Evolutionary conservation across 1,140 invertebrate species (phyloP), one percentile per base, ranked within the genome.

Genomic region (Drosophila repletoides): DNA sequence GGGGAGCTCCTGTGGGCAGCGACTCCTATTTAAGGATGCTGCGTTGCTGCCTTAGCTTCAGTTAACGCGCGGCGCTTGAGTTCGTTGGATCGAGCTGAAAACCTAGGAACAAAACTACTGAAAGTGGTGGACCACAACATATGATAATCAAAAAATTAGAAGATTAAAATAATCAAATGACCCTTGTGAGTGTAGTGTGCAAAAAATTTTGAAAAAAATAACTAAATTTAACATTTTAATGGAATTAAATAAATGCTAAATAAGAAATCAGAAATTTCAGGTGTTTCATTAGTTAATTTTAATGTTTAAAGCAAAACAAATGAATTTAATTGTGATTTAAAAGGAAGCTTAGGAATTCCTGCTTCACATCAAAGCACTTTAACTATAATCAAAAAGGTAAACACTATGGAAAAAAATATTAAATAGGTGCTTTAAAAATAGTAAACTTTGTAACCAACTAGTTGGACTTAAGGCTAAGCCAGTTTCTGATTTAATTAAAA

Each of bases 11-110:
- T 69, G 38, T 59, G 46, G 56, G 56, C 36, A 67, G 64, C 38
- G 10, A 52, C 46, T 65, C 38, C 66, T 89, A 89, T 89, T 89
- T 89, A 89, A 89, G 88, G 88, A 89, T 89, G 87, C 71, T 89
- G 83, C 88, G 76, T 77, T 81, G 63, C 68, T 72, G 65, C 59
- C 76, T 88, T 81, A 67, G 70, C 61, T 67, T 80, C 88, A 89
- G 88, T 89, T 87, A 80, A 67, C 72, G 87, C 88, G 88, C 72
- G 88, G 70, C 88, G 71, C 72, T 84, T 67, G 83, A 83, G 72
- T 72, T 74, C 67, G 67, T 70, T 71, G 70, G 81, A 81, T 86
- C 80, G 75, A 72, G 76, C 77, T 60, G 22, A 68, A 74, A 86
- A 59, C 19, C 40, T 48, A 21, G 28, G 53, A 72, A 28, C 22